These are phyloP conservation scores for Alentia gelatinosa DNA, from an alignment of 2,888 invertebrate species.

Conservation along the genomic window DNA sequence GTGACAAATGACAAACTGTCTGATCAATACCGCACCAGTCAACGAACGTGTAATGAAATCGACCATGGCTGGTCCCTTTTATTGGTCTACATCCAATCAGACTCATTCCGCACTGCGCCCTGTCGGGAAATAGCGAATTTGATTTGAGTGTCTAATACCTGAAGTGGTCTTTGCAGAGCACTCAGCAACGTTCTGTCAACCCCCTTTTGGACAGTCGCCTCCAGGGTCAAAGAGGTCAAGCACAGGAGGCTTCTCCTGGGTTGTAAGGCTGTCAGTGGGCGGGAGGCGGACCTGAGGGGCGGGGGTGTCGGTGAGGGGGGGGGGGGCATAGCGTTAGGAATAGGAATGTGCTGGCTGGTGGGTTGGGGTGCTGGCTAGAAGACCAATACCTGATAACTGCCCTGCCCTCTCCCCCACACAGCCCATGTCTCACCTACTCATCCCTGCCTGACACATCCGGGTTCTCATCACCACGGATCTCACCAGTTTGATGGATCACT, in stretches of 20 bases:
- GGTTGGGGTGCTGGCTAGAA: not conserved
- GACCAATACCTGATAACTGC: not conserved
- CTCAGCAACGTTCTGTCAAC: not conserved
- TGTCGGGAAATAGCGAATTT: constrained; percentile 29
- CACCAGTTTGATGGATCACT: not conserved
- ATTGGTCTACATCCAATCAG: constrained; percentile 36
- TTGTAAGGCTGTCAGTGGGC: not conserved
- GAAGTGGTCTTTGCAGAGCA: constrained; percentile 40
- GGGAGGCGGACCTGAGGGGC: not conserved
- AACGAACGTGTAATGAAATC: constrained; percentile 18
- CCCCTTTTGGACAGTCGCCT: not conserved
- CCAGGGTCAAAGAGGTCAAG: constrained; percentile 23
- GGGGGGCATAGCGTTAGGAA: not conserved
- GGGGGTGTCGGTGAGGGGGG: not conserved
- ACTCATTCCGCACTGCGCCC: not conserved
- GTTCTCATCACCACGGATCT: not conserved
- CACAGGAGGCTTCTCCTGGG: not conserved
- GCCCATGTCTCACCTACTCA: not conserved
- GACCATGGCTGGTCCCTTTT: not conserved
- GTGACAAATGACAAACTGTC: constrained; percentile 4
- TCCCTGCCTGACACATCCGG: not conserved
- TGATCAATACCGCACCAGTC: not conserved
- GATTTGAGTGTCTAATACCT: constrained; percentile 47
- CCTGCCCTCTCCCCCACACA: not conserved
- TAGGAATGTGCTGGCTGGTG: not conserved